Base-by-base conservation (phyloP, 2,797 vertebrate species). In the Anableps anableps region DNA sequence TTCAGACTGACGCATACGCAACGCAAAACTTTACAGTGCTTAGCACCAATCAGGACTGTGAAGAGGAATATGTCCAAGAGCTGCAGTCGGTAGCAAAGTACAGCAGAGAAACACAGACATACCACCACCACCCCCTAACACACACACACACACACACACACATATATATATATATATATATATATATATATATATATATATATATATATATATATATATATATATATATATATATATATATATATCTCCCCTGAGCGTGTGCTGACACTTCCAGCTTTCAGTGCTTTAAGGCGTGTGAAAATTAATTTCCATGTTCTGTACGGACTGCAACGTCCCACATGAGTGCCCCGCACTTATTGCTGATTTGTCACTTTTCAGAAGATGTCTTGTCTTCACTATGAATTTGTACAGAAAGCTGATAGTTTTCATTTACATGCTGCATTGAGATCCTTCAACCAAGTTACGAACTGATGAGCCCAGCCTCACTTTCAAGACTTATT, bases 21-120 rank as follows among this genome's bases (percentile, higher is more conserved):
- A 91, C 89, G 89, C 91, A 89, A 93, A 95, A 93, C 90, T 91
- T 89, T 78, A 87, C 83, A 3, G 84, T 7, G 53, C 86, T 82
- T 47, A 45, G 83, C 87, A 91, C 92, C 92, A 94, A 94, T 93
- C 90, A 88, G 91, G 77, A 72, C 21, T 0, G 74, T 74, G 80
- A 29, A 58, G 26, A 68, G 75, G 86, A 79, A 80, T 31, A 81
- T 82, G 80, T 82, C 48, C 51, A 74, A 88, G 89, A 88, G 89
- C 90, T 93, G 93, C 92, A 13, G 93, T 89, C 84, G 91, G 86
- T 85, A 71, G 74, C 82, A 84, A 64, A 72, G 45, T 31, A 43
- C 74, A 31, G 72, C 7, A 76, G 75, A 78, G 78, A 73, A 74
- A 83, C 58, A 88, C 85, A 82, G 85, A 84, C 48, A 55, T 58